Base-by-base conservation (phyloP, 2,797 vertebrate genomes). In the Melanitta fusca region DNA sequence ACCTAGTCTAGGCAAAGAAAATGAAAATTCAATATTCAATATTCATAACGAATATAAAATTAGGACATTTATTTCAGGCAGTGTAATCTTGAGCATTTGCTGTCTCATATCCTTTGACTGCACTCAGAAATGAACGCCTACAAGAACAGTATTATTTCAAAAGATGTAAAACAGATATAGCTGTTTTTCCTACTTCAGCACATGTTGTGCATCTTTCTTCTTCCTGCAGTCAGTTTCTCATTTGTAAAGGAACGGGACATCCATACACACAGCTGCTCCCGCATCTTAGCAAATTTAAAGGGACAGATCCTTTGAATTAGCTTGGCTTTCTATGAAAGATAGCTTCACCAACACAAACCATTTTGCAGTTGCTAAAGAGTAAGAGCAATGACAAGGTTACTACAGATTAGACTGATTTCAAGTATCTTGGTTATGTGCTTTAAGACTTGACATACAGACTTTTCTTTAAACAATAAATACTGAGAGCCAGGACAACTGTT, bases 391-490 rank as follows among this genome's bases (percentile, higher is more conserved):
- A 6, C 20, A 71, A 34, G 8, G 45, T 84, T 71, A 68, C 27
- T 27, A 56, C 4, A 43, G 41, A 80, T 58, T 8, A 34, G 15
- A 34, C 36, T 49, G 81, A 30, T 79, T 61, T 82, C n/a, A 53
- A 36, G 14, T 41, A 38, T 20, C 8, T 47, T 78, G 8, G n/a
- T 74, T 10, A 8, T 20, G 30, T 38, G 22, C 30, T 22, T 61
- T 41, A n/a, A 39, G 54, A 69, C 15, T 43, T 75, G 41, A 84
- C 89, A 95, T 53, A 88, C n/a, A 74, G 47, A 58, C 22, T 95
- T 93, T 96, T 88, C 68, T 88, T 81, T 83, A 88, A 96, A n/a
- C 22, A 38, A 73, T 69, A 82, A 77, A 72, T 47, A 54, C 18
- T 56, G 75, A 87, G n/a, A 49, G 7, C 39, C 39, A 79, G 56